Base-by-base conservation (phyloP, 2,888 invertebrate genomes). In the Rhingia campestris region DNA sequence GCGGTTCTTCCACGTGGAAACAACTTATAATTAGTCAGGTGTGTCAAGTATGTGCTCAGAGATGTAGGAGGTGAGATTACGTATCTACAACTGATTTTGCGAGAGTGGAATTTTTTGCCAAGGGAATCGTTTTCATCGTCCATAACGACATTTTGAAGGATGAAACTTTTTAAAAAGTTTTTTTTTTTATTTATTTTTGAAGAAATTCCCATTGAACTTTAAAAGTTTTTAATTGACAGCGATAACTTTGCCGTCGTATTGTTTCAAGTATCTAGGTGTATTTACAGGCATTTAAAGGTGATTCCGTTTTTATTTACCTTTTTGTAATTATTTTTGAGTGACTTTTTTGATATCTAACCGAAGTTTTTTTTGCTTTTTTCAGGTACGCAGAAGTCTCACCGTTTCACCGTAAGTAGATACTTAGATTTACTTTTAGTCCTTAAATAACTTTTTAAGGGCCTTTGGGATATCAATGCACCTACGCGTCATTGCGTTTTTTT, bases 361-460 rank as follows among this genome's bases (percentile, higher is more conserved):
- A 35, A 4, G 9, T 39, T 6, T 3, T 49, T 66, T 70, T 10
- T 56, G 61, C 22, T 53, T 22, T 5, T 79, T 79, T 45, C 64
- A 79, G 79, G 64, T 79, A 53, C 72, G 45, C 72, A 39, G 43
- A 59, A 79, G 79, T 59, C 72, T 66, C 72, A 79, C 59, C 64
- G 66, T 66, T 66, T 64, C 14, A 79, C 14, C 41, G 79, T 79
- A 37, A 79, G 79, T 79, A 79, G 5, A 22, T 43, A 4, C 12
- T 30, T 10, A 30, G 6, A 33, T 12, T 12, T 32, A 14, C 32
- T 53, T 53, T 7, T 53, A 49, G 14, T 51, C 10, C 30, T 22
- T 22, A 22, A 22, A 2, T 22, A 22, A 22, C 22, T 22, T 22
- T 22, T 22, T 22, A 22, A 22, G 22, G 22, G 22, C 2, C 22